A percentile compares a stretch with the other conserved stretches of the same genome.
Conservation (phyloP, 2,797 vertebrate species). For the Melanotaenia pygmaea region DNA sequence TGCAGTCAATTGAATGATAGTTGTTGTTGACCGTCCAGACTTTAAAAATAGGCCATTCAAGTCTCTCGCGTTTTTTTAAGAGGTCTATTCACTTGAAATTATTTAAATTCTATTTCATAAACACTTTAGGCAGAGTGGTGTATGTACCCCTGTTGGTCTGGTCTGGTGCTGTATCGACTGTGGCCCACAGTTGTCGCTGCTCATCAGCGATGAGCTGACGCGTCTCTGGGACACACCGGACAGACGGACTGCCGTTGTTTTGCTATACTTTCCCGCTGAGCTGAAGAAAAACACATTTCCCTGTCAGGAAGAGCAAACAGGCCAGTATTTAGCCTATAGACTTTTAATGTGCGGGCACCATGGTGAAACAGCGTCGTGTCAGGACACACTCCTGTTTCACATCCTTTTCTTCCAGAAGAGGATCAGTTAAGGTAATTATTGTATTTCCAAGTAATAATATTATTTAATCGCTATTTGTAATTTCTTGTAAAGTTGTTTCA, state of each 20-base stretch:
- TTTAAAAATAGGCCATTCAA: no score
- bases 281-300: conserved; percentile 11
- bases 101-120: no score
- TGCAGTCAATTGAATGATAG: not conserved
- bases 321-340: not conserved
- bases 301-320: not conserved
- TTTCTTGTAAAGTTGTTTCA: not conserved
- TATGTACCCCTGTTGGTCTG: not conserved
- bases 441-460: not conserved
- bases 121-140: no score
- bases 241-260: conserved; percentile 36
- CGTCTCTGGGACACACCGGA: conserved; percentile 24
- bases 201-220: conserved; percentile 55
- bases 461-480: no score
- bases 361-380: conserved; percentile 69
- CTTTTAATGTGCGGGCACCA: conserved; percentile 16
- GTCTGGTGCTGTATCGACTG: conserved; percentile 27
- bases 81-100: not conserved
- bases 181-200: conserved; percentile 46
- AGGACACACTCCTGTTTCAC: conserved; percentile 46
- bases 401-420: conserved; percentile 48
- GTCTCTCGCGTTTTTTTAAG: not conserved
- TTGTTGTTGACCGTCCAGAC: not conserved
- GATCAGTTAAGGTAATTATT: conserved; percentile 55
- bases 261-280: conserved; percentile 24